Evolutionary conservation across 2,797 vertebrate species (phyloP), one percentile per base, ranked within the genome.

Genomic region (Capromys pilorides): DNA sequence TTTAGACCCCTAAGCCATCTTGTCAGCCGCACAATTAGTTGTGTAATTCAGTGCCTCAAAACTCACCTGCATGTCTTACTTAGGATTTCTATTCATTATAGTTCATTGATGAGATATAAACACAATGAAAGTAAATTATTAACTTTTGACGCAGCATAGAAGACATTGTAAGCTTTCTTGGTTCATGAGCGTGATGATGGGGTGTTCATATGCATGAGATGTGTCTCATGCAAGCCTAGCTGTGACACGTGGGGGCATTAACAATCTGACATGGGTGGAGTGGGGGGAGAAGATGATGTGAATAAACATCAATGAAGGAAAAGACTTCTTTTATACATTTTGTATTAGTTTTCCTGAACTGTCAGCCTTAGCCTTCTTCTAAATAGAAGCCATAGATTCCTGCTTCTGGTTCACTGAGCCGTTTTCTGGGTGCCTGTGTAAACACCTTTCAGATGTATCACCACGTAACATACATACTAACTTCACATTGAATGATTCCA

Each of bases 21-120:
- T 8, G 45, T 8, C 45, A 8, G 45, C 45, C 45, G n/a, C n/a
- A n/a, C n/a, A n/a, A n/a, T 97, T 95, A 97, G 95, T 94, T 94
- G 49, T 90, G 88, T 28, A 73, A 14, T 81, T 92, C 41, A 59
- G 31, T 90, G 11, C 26, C 12, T 94, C 10, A 86, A 85, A 51
- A 93, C 2, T 54, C 45, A 85, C 14, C 1, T 66, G 5, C 2
- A 7, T 91, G 81, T 54, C 73, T 75, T 88, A 51, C 39, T 90
- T 85, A 75, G 54, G 57, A 11, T 10, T 85, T 41, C 8, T 81
- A 4, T 88, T 90, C 85, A 8, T 75, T 18, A 67, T n/a, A 90
- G 28, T 36, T 57, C 19, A 88, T 87, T 67, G 75, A 21, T 79
- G 59, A 89, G 9, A 36, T 57, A 21, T 88, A 95, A 93, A 87